Conservation (phyloP, 1,140 invertebrate species). For the Heliconius hermathena region DNA sequence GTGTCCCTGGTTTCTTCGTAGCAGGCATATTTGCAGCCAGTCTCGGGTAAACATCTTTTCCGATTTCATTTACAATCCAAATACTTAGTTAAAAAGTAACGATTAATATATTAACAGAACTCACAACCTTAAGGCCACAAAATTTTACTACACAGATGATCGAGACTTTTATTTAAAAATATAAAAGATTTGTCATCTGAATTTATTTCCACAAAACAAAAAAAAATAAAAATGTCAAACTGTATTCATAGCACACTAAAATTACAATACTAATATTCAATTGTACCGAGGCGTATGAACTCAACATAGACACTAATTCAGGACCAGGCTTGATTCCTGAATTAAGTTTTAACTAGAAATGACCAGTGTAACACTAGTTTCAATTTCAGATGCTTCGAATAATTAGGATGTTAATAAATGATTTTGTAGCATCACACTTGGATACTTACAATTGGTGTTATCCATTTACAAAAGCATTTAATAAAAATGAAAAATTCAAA, state of each 20-base stretch:
- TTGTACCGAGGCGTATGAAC: constrained; percentile 42
- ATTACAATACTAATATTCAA: constrained; percentile 10
- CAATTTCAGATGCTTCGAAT: constrained; percentile 49
- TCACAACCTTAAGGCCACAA: no score
- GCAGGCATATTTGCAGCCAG: constrained; percentile 89
- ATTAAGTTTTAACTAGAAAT: constrained; percentile 64
- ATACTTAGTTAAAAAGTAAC: neutral
- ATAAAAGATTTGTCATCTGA: no score
- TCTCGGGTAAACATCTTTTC: constrained; percentile 80
- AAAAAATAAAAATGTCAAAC: neutral
- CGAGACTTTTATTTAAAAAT: neutral
- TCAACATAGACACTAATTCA: constrained; percentile 52
- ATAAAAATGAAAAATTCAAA: neutral
- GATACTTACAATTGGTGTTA: neutral
- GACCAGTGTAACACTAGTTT: constrained; percentile 68
- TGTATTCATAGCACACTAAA: neutral
- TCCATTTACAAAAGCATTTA: neutral
- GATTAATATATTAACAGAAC: neutral
- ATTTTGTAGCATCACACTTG: neutral
- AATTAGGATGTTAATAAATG: constrained; percentile 13
- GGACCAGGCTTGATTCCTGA: constrained; percentile 46
- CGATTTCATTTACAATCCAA: neutral
- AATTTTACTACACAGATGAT: no score
- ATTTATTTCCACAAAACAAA: no score
- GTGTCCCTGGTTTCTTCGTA: constrained; percentile 94